These are phyloP conservation scores for Nothura maculosa DNA, from an alignment of 2,797 vertebrate species.

Conservation along the genomic window DNA sequence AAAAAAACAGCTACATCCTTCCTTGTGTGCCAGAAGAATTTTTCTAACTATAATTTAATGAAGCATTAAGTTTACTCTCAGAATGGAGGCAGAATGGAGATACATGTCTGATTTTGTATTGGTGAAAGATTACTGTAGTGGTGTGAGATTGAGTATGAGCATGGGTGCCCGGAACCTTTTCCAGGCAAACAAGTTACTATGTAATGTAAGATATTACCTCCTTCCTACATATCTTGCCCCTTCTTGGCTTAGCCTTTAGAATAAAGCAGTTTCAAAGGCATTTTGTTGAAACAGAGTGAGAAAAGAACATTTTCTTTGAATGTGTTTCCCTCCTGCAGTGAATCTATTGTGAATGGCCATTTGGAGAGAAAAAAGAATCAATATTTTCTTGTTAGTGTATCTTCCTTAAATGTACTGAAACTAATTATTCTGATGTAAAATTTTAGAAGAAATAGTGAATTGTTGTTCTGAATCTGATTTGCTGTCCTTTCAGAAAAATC, in stretches of 20 bases:
- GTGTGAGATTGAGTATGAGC: neutral
- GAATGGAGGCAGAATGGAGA: neutral
- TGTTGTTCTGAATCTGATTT: neutral
- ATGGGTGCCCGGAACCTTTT: neutral
- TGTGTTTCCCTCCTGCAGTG: neutral
- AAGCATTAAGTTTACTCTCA: neutral
- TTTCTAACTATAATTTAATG: neutral
- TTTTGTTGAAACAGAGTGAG: neutral
- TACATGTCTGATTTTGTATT: neutral
- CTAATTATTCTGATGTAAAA: neutral
- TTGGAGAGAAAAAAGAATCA: neutral
- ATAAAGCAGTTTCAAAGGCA: neutral
- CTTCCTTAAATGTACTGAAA: neutral
- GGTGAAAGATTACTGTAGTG: neutral
- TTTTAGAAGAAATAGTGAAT: neutral
- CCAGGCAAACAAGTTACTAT: neutral
- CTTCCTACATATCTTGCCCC: neutral
- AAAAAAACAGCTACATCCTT: accelerated
- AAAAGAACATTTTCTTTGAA: neutral
- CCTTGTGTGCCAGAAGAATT: neutral
- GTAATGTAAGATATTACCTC: neutral
- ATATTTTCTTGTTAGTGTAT: neutral
- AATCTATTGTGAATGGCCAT: neutral
- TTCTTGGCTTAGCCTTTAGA: neutral
- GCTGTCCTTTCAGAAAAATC: neutral